These are phyloP conservation scores for Gadopsis bispinosus DNA, from an alignment of 2,797 vertebrate species.

Conservation along the genomic window DNA sequence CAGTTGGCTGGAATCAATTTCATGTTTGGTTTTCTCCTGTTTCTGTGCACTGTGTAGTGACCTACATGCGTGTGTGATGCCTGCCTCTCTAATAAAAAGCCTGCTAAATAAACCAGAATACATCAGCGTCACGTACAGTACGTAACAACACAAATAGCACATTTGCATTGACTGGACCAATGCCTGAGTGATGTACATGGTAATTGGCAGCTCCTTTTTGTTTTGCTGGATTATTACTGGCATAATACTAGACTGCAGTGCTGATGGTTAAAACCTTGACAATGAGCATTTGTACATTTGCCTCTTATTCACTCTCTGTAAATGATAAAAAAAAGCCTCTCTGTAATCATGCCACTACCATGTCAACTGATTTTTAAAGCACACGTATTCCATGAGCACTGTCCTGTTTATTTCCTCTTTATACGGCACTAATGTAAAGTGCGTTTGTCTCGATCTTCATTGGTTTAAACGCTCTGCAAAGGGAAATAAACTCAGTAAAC, in stretches of 20 bases:
- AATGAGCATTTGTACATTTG: slow-evolving; percentile 33
- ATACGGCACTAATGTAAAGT: background rate
- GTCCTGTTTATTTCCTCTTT: background rate
- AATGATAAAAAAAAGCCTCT: background rate
- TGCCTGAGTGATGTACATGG: slow-evolving; percentile 15
- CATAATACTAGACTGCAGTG: slow-evolving; percentile 47
- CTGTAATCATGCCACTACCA: slow-evolving; percentile 50
- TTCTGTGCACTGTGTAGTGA: background rate
- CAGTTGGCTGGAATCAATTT: background rate
- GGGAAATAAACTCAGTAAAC: slow-evolving; percentile 9
- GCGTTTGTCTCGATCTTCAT: background rate
- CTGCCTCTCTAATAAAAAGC: slow-evolving; percentile 1
- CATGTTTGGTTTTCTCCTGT: background rate
- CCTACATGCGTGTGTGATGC: background rate
- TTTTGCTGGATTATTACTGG: slow-evolving; percentile 51
- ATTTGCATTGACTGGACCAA: slow-evolving; percentile 24
- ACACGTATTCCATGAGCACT: background rate
- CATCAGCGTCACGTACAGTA: background rate
- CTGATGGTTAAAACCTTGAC: slow-evolving; percentile 31
- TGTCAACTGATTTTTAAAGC: slow-evolving; percentile 17
- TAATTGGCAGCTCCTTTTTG: slow-evolving; percentile 60
- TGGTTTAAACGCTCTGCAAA: slow-evolving; percentile 1
- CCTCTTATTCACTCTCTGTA: slow-evolving; percentile 25
- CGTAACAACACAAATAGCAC: slow-evolving; percentile 22
- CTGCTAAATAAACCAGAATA: slow-evolving; percentile 15